phyloP scores from a whole-genome alignment of 1,140 invertebrate genomes.

The Heliconius eleuchia region DNA sequence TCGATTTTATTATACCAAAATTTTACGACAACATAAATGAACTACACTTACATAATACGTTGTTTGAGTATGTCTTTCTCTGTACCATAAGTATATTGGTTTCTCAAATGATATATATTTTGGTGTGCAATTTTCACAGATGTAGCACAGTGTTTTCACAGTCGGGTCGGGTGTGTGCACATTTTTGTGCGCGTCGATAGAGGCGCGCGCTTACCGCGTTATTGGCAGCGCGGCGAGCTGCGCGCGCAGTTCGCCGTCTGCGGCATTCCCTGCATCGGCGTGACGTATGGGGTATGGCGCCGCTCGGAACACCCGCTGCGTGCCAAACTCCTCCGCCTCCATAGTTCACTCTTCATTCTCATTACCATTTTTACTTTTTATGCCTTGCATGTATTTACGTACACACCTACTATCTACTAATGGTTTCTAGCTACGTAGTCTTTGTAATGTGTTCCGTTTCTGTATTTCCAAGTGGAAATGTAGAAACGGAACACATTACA shows the following conservation, averaged over 20 bases:
- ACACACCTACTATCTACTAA: not conserved
- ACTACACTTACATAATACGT: conserved; percentile 2
- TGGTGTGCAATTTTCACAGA: conserved; percentile 17
- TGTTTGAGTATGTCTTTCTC: not conserved
- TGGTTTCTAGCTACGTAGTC: not conserved
- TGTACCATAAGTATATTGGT: not conserved
- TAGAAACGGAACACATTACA: too few relatives aligned
- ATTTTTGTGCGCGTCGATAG: conserved; percentile 51
- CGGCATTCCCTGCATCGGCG: conserved; percentile 63
- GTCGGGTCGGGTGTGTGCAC: conserved; percentile 52
- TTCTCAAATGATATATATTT: conserved; percentile 10
- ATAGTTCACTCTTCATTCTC: conserved; percentile 10
- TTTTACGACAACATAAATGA: not conserved
- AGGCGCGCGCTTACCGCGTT: conserved; percentile 63
- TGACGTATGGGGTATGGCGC: conserved; percentile 39
- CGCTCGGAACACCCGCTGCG: conserved; percentile 18
- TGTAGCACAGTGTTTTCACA: conserved; percentile 46
- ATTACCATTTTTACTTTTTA: conserved; percentile 7
- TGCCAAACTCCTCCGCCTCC: not conserved
- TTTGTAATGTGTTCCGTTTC: not conserved
- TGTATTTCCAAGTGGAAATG: too few relatives aligned
- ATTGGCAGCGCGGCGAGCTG: conserved; percentile 55
- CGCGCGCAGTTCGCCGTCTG: conserved; percentile 59
- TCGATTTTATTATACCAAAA: not conserved
- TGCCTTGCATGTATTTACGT: not conserved